These are phyloP conservation scores for Rhinolophus sinicus DNA, from an alignment of 2,113 vertebrate genomes.

Conservation along the genomic window DNA sequence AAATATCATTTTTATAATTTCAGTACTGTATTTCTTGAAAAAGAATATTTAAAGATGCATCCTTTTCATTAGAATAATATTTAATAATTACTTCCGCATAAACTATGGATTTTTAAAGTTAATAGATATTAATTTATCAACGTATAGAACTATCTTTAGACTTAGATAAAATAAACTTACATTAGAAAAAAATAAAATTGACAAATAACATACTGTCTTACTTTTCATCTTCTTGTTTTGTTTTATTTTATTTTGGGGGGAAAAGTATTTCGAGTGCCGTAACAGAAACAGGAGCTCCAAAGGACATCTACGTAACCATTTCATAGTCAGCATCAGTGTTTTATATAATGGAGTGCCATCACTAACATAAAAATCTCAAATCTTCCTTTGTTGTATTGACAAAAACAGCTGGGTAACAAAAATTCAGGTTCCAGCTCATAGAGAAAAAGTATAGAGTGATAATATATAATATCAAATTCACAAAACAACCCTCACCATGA, in stretches of 20 bases:
- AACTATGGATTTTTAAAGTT: neutral
- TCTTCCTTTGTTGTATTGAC: neutral
- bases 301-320: neutral
- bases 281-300: neutral
- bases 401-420: conserved; percentile 6
- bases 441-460: neutral
- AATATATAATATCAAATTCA: neutral
- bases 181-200: conserved; percentile 19
- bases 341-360: neutral
- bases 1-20: neutral
- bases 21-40: neutral
- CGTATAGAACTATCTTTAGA: neutral
- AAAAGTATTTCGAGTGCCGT: neutral
- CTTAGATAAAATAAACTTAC: neutral
- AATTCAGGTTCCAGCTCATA: neutral
- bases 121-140: neutral
- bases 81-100: neutral
- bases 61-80: neutral
- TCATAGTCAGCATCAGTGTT: neutral
- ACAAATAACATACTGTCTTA: neutral
- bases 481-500: neutral
- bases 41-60: neutral
- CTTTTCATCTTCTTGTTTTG: neutral
- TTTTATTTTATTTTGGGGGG: neutral
- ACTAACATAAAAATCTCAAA: neutral